Conservation (phyloP, 2,888 invertebrate species). For the Loripinus fragilis region DNA sequence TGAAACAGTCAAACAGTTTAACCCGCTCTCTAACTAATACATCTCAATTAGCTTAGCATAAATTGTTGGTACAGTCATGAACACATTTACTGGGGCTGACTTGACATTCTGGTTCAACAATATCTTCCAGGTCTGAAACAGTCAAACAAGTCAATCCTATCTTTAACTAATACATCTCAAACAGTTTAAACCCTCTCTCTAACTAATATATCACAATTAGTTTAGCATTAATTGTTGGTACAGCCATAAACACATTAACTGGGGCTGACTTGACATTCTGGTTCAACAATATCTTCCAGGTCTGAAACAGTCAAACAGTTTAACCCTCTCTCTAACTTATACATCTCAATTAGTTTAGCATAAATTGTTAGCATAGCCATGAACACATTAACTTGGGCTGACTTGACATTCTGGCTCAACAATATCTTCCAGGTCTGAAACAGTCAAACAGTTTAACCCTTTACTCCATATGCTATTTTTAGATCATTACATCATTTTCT, state of each 20-base stretch:
- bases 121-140: constrained; percentile 80
- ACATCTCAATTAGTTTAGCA: constrained; percentile 90
- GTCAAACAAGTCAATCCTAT: too few relatives aligned
- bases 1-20: too few relatives aligned
- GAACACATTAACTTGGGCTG: constrained; percentile 89
- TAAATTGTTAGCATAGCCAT: constrained; percentile 97
- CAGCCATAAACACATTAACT: constrained; percentile 93
- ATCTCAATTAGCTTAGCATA: constrained; percentile 91
- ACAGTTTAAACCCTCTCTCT: constrained; percentile 85
- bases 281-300: constrained; percentile 80
- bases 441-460: too few relatives aligned
- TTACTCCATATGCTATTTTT: too few relatives aligned
- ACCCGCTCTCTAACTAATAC: too few relatives aligned
- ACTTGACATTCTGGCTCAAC: constrained; percentile 63
- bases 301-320: constrained; percentile 69
- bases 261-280: constrained; percentile 84
- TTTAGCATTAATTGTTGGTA: constrained; percentile 93
- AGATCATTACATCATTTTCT: too few relatives aligned
- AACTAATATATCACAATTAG: constrained; percentile 88
- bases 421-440: constrained; percentile 80
- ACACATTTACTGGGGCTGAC: constrained; percentile 88
- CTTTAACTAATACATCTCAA: constrained; percentile 90
- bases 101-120: constrained; percentile 71
- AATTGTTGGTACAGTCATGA: constrained; percentile 96
- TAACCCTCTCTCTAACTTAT: constrained; percentile 80